A percentile compares a stretch with the other conserved stretches of the same genome.
These are phyloP conservation scores for Pelecanus crispus DNA, from an alignment of 2,113 vertebrate genomes.

Conservation along the genomic window DNA sequence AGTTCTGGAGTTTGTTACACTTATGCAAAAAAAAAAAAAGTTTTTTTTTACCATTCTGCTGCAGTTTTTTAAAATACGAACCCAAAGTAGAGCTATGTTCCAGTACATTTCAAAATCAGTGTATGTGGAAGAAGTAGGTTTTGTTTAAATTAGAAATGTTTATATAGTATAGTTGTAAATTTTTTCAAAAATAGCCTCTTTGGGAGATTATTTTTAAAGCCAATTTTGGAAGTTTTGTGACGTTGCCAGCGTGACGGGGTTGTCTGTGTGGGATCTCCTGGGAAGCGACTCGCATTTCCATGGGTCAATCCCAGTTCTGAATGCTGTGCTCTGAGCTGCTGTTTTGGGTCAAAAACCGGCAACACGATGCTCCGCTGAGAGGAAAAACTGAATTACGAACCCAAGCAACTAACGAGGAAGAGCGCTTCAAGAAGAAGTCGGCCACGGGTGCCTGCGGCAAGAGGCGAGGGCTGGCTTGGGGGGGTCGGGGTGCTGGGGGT, in stretches of 20 bases:
- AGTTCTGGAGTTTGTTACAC: background rate
- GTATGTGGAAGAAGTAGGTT: no score
- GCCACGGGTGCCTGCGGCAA: no score
- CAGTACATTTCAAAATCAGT: background rate
- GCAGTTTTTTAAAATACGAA: background rate
- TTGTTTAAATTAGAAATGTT: background rate
- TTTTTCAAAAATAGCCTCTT: background rate
- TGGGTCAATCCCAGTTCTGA: accelerated
- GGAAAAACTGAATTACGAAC: no score
- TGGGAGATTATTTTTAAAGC: no score
- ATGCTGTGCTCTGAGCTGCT: accelerated
- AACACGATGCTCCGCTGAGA: accelerated
- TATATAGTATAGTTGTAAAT: accelerated
- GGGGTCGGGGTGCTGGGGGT: background rate
- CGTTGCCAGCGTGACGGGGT: accelerated
- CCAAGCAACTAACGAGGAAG: accelerated
- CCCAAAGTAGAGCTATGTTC: no score
- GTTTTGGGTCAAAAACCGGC: background rate
- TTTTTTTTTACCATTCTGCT: background rate
- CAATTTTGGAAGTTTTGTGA: no score
- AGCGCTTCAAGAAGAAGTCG: background rate
- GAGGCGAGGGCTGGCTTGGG: background rate
- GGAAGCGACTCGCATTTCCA: background rate
- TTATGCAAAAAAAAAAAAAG: background rate
- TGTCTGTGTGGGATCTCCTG: accelerated